Base-by-base conservation (phyloP, 2,113 vertebrate species). In the Benthochromis sp. region DNA sequence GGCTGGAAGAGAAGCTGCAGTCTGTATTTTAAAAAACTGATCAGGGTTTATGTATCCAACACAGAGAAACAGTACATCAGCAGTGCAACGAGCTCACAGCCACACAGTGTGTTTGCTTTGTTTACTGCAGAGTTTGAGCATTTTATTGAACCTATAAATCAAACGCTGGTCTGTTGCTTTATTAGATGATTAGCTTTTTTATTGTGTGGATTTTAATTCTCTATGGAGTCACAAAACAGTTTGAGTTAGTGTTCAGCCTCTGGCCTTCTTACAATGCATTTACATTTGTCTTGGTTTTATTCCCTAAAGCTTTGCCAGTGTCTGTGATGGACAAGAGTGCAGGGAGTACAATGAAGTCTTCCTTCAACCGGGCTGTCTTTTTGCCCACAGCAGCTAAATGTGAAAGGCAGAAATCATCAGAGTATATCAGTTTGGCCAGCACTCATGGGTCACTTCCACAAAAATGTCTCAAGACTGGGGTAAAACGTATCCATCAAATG, bases 131-230 rank as follows among this genome's bases (percentile, higher is more conserved):
- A 45, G 88, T 34, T 83, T 55, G 17, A 63, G 66, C 19, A 40
- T 50, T 92, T 90, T 94, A 94, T 94, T 89, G 88, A 86, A 76
- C 50, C 71, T 63, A 82, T 94, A 89, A 90, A 90, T 93, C 88
- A 89, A 21, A 38, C 5, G 63, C 84, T 84, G 79, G 7, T 43
- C 82, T 54, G 83, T 76, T 90, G 84, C 86, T 92, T 93, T 90
- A 92, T 92, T 87, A 88, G 83, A 91, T 93, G 61, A 91, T 91
- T 88, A 89, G 55, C 55, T 86, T 86, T 45, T 93, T 92, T 94
- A 92, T 88, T 86, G 83, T 69, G 40, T 53, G 59, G 80, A 78
- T 82, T 82, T 90, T 90, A 80, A 91, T 92, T 92, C 83, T 83
- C 89, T 38, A 81, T 36, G 76, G 88, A 47, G 81, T 81, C 82